phyloP scores from a whole-genome alignment of 1,140 invertebrate species.

The Camponotus floridanus region DNA sequence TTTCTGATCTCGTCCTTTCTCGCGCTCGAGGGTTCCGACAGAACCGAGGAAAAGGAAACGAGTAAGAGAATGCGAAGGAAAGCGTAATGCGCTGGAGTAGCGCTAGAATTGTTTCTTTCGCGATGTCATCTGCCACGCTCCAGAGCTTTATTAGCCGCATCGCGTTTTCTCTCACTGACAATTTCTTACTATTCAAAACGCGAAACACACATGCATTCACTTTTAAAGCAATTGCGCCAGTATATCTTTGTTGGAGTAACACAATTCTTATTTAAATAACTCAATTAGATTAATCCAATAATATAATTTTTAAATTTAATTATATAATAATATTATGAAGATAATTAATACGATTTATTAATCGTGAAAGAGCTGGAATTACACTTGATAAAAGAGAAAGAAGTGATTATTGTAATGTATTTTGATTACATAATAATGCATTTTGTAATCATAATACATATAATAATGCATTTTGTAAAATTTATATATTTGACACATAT shows the following conservation, averaged over 20 bases:
- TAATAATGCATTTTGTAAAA: too few relatives aligned
- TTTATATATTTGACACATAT: too few relatives aligned
- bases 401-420: not conserved
- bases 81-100: slow-evolving; percentile 70
- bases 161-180: slow-evolving; percentile 20
- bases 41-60: slow-evolving; percentile 40
- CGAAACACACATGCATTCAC: not conserved
- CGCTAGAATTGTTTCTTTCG: slow-evolving; percentile 70
- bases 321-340: not conserved
- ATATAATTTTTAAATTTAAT: not conserved
- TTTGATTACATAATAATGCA: not conserved
- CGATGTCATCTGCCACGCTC: slow-evolving; percentile 34
- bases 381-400: not conserved
- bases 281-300: not conserved
- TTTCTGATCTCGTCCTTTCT: slow-evolving; percentile 48
- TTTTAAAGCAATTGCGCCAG: slow-evolving; percentile 6
- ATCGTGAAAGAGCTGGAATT: not conserved
- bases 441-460: too few relatives aligned
- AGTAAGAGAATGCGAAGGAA: slow-evolving; percentile 58
- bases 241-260: not conserved
- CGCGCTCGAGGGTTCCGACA: slow-evolving; percentile 36
- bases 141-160: slow-evolving; percentile 67
- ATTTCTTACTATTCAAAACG: slow-evolving; percentile 43
- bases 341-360: too few relatives aligned
- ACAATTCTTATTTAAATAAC: not conserved